These are phyloP conservation scores for Petrosia ficiformis DNA, from an alignment of 37 sponge, comb jelly and placozoan genomes.

Conservation along the genomic window DNA sequence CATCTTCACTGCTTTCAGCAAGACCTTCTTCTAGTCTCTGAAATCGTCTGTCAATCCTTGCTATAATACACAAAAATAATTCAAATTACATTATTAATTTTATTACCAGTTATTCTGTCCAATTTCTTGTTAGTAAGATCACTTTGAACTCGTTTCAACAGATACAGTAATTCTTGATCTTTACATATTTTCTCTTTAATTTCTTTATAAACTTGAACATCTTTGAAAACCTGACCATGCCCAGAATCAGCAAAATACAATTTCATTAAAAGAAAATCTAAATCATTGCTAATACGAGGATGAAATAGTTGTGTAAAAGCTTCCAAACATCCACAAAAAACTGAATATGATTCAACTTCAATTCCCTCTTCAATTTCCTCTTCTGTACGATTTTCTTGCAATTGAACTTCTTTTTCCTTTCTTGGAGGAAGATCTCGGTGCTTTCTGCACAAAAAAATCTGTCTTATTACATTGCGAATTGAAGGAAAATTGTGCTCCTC, in stretches of 20 bases:
- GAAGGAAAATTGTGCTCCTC: slow-evolving; percentile 9
- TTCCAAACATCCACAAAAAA: not conserved
- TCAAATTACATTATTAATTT: not conserved
- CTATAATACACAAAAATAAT: not conserved
- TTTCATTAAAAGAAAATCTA: slow-evolving; percentile 41
- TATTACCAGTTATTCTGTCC: not conserved
- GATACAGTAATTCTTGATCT: not conserved
- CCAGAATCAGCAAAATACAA: slow-evolving; percentile 48
- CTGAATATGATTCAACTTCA: not conserved
- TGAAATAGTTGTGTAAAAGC: not conserved
- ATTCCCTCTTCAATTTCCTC: not conserved
- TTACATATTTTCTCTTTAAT: not conserved
- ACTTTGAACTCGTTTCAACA: not conserved
- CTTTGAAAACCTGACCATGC: slow-evolving; percentile 45
- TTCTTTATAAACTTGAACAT: slow-evolving; percentile 20
- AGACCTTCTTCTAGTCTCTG: too few relatives aligned
- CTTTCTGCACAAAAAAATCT: not conserved
- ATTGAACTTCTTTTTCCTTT: not conserved
- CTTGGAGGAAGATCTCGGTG: not conserved
- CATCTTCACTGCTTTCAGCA: not conserved
- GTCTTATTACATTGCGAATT: not conserved
- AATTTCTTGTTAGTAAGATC: not conserved
- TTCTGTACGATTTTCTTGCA: not conserved
- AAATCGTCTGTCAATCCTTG: too few relatives aligned
- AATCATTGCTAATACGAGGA: slow-evolving; percentile 37